phyloP scores from a whole-genome alignment of 1,140 invertebrate genomes.

The Atta colombica region DNA sequence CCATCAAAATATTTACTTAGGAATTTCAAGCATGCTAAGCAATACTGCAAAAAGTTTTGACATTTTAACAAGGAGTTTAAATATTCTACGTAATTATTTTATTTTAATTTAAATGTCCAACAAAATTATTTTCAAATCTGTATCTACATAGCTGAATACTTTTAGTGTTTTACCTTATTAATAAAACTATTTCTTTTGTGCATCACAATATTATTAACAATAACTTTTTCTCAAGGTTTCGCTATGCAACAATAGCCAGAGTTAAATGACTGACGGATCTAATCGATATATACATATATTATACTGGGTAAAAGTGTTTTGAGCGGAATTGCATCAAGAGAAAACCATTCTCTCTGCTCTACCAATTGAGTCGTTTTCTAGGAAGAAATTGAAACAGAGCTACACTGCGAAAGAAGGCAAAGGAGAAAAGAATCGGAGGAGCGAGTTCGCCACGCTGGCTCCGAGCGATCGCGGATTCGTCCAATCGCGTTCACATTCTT shows the following conservation, averaged over 20 bases:
- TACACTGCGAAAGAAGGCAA: neutral
- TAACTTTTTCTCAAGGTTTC: neutral
- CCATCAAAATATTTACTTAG: too few species aligned
- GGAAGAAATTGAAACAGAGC: slow-evolving; percentile 6
- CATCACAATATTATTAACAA: neutral
- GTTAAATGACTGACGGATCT: too few species aligned
- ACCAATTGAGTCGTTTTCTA: slow-evolving; percentile 30
- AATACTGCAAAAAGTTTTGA: too few species aligned
- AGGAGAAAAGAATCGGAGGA: slow-evolving; percentile 18
- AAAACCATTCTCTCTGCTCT: neutral
- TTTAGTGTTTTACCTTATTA: too few species aligned
- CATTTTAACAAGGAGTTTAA: too few species aligned
- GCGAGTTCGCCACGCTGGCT: slow-evolving; percentile 11
- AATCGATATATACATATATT: neutral
- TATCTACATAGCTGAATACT: too few species aligned
- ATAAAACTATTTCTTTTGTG: too few species aligned
- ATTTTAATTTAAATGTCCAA: too few species aligned
- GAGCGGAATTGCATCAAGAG: neutral
- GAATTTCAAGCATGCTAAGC: too few species aligned
- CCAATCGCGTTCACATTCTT: slow-evolving; percentile 66
- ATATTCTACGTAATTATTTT: too few species aligned
- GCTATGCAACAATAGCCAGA: neutral
- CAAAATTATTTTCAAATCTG: too few species aligned
- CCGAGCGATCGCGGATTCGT: slow-evolving; percentile 50
- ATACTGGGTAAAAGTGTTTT: neutral